Evolutionary conservation across 2,113 vertebrate genomes (phyloP), one percentile per base, ranked within the genome.

Genomic region (Cyanocitta stelleri): DNA sequence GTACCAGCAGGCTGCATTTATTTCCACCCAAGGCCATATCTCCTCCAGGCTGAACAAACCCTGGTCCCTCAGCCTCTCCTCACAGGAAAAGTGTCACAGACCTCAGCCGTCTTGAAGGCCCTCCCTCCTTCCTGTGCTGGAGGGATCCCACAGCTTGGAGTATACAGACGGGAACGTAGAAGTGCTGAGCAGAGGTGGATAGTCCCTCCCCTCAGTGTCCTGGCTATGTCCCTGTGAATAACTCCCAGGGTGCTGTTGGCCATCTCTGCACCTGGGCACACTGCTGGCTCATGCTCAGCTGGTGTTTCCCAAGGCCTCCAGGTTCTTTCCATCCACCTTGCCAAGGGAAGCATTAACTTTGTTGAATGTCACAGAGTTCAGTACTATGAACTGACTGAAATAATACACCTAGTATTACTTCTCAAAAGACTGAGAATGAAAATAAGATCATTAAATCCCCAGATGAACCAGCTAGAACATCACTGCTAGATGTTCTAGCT

Each of bases 61-160:
- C 33, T 43, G 20, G 19, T 41, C 4, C 7, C 41, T 49, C 27
- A 44, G 62, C 33, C 39, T 58, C 11, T 67, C 18, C 10, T 58
- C 19, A 62, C 2, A 61, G 41, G 20, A 15, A 24, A 37, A 61
- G 39, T 43, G 17, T 23, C 61, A 41, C 26, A 73, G 39, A 55
- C 11, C 19, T 61, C 1, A 2, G 30, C 7, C 33, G 41, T 0
- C 49, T 22, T 64, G 32, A 85, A 17, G 4, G 6, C 6, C 5
- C 5, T 69, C 8, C 11, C 6, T 59, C 14, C 3, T 63, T 39
- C n/a, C 27, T 67, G 22, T 44, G 14, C 16, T 59, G 29, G 6
- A 26, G 7, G 9, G 21, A 80, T 21, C 11, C 17, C 51, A 22
- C 27, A 81, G 13, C 22, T 61, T 48, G 23, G 61, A 43, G 10